phyloP scores from a whole-genome alignment of 2,888 invertebrate genomes.

The Drosophila seclusa region DNA sequence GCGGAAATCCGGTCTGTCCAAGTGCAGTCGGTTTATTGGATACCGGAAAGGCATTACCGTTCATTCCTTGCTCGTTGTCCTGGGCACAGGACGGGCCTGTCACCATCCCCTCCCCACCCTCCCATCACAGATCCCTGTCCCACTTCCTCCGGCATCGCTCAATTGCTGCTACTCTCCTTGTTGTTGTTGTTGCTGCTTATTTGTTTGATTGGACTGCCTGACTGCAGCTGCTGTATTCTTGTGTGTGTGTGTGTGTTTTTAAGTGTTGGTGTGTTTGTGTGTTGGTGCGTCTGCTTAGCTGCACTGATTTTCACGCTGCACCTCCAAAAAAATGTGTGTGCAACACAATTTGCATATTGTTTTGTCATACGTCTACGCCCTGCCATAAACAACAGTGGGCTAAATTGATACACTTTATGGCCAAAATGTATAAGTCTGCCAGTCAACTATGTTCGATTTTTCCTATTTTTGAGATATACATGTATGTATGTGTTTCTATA shows the following conservation, averaged over 20 bases:
- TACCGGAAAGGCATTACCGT: constrained; percentile 81
- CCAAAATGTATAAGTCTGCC: neutral
- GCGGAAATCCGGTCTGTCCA: constrained; percentile 84
- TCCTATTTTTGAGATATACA: neutral
- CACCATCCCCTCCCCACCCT: neutral
- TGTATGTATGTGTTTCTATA: neutral
- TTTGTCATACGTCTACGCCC: constrained; percentile 49
- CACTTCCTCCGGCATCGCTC: neutral
- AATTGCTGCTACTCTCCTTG: constrained; percentile 9
- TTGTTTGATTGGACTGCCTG: constrained; percentile 70
- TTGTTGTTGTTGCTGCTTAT: constrained; percentile 39
- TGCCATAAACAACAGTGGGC: neutral
- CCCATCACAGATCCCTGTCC: neutral
- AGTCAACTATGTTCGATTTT: neutral
- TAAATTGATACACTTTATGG: neutral
- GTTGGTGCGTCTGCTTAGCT: constrained; percentile 62
- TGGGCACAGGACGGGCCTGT: neutral
- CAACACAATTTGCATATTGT: constrained; percentile 79
- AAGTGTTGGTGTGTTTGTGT: constrained; percentile 5
- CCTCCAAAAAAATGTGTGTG: constrained; percentile 68
- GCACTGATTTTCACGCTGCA: constrained; percentile 78
- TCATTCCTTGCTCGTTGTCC: constrained; percentile 10
- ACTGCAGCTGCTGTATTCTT: constrained; percentile 15
- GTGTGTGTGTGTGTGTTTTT: constrained; percentile 15
- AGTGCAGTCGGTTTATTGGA: constrained; percentile 84